Conservation (phyloP, 2,888 invertebrate species). For the Erpobdella octoculata region DNA sequence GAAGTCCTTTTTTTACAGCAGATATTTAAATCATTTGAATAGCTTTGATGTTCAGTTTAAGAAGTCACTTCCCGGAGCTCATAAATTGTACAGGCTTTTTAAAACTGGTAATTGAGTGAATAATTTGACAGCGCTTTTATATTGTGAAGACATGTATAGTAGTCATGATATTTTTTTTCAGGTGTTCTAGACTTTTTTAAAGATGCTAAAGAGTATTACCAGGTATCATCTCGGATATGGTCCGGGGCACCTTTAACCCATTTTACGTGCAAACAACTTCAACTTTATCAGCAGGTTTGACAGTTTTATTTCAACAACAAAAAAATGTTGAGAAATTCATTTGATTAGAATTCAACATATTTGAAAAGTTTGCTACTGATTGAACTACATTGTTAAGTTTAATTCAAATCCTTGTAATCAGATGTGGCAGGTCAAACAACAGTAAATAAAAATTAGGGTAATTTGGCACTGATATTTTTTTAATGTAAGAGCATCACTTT, state of each 20-base stretch:
- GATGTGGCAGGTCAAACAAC: no score
- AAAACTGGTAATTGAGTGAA: constrained; percentile 36
- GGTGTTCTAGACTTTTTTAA: constrained; percentile 38
- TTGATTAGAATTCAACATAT: no score
- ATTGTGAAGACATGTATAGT: background rate
- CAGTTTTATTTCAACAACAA: no score
- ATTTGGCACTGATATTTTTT: no score
- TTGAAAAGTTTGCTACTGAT: no score
- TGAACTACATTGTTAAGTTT: no score
- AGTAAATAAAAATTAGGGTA: no score
- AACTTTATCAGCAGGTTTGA: constrained; percentile 39
- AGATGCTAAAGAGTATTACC: constrained; percentile 38
- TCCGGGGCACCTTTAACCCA: constrained; percentile 35
- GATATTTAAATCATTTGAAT: constrained; percentile 37
- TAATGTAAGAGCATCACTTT: no score
- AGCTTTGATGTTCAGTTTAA: constrained; percentile 38
- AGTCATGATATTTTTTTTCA: constrained; percentile 16
- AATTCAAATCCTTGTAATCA: no score
- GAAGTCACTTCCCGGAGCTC: constrained; percentile 39
- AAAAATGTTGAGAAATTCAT: no score
- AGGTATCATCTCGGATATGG: constrained; percentile 38
- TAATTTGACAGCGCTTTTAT: background rate
- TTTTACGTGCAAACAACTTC: constrained; percentile 39
- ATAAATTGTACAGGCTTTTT: constrained; percentile 39
- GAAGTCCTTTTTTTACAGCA: constrained; percentile 36